phyloP scores from a whole-genome alignment of 2,888 invertebrate genomes.

The Unio delphinus region DNA sequence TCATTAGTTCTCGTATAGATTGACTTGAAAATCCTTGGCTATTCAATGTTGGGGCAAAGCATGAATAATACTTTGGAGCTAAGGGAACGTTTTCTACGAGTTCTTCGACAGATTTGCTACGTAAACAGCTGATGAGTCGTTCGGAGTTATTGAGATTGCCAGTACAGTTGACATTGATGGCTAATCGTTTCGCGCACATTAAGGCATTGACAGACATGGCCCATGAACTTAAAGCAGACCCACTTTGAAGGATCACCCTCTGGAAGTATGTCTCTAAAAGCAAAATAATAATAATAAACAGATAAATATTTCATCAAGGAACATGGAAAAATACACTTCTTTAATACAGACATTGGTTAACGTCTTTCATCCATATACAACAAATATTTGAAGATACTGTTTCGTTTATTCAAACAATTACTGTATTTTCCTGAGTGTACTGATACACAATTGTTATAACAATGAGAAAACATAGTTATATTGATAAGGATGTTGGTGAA shows the following conservation, averaged over 20 bases:
- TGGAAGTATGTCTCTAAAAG: conserved; percentile 71
- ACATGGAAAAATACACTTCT: too few species aligned
- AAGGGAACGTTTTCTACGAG: conserved; percentile 58
- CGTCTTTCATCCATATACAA: too few species aligned
- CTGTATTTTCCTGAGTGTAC: too few species aligned
- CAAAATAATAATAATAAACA: too few species aligned
- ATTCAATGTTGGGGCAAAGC: conserved; percentile 60
- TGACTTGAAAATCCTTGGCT: conserved; percentile 13
- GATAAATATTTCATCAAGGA: too few species aligned
- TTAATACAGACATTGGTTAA: too few species aligned
- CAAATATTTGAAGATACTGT: too few species aligned
- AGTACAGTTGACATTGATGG: conserved; percentile 63
- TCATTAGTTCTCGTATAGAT: conserved; percentile 45
- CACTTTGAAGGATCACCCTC: conserved; percentile 92
- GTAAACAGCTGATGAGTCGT: conserved; percentile 57
- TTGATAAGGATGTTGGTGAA: too few species aligned
- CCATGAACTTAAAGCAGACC: conserved; percentile 76
- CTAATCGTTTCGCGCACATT: conserved; percentile 58
- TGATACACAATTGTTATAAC: too few species aligned
- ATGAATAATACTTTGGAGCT: conserved; percentile 64
- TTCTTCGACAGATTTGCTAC: conserved; percentile 82
- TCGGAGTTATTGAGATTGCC: conserved; percentile 41
- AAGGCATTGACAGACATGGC: conserved; percentile 64
- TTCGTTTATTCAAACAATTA: too few species aligned
- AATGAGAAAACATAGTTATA: too few species aligned